Conservation (phyloP, 2,113 vertebrate genomes). For the Dicaeum eximium region DNA sequence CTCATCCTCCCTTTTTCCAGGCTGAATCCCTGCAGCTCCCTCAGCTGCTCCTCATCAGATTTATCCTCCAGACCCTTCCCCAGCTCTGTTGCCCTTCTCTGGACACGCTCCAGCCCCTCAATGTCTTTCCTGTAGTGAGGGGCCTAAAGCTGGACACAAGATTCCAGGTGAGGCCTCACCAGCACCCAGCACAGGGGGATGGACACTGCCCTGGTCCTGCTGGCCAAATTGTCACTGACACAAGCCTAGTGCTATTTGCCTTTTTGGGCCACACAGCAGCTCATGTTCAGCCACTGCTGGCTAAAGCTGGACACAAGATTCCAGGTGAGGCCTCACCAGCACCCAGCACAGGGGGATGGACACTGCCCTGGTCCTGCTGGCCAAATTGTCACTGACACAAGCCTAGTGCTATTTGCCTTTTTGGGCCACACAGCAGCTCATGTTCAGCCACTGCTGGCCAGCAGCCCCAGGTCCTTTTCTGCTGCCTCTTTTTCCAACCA, state of each 20-base stretch:
- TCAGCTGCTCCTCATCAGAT: not conserved
- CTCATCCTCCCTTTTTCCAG: not conserved
- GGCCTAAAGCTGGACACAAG: accelerated
- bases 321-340: not conserved
- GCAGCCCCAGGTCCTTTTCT: not conserved
- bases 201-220: not conserved
- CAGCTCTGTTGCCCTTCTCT: not conserved
- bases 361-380: not conserved
- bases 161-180: not conserved
- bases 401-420: too few species aligned
- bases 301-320: not conserved
- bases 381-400: not conserved
- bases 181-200: not conserved
- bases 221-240: accelerated
- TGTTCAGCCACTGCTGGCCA: not conserved
- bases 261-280: not conserved
- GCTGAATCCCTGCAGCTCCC: not conserved
- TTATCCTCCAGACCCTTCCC: not conserved
- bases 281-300: too few species aligned
- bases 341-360: not conserved
- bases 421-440: not conserved
- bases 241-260: not conserved
- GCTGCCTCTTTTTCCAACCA: not conserved
- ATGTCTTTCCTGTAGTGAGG: too few species aligned
- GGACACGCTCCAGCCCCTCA: accelerated